phyloP scores from a whole-genome alignment of 1,140 invertebrate species.

The Atta texana region DNA sequence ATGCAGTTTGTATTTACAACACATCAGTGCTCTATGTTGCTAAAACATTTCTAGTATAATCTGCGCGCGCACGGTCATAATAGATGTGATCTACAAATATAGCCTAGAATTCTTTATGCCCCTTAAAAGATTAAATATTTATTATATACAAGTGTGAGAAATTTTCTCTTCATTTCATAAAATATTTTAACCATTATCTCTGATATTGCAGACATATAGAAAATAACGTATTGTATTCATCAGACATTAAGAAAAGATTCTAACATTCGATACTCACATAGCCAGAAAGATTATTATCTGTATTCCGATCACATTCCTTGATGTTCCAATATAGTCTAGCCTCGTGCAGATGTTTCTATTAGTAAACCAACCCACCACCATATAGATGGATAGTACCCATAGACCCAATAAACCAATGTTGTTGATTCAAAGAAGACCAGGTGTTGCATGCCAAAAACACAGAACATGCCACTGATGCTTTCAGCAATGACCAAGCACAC shows the following conservation, averaged over 20 bases:
- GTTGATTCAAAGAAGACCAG: slow-evolving; percentile 80
- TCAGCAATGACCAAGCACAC: slow-evolving; percentile 84
- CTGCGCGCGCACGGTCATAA: neutral
- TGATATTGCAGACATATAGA: neutral
- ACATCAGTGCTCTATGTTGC: slow-evolving; percentile 47
- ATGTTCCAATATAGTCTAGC: slow-evolving; percentile 88
- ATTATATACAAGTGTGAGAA: slow-evolving; percentile 2
- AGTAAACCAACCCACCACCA: slow-evolving; percentile 86
- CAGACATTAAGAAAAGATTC: slow-evolving; percentile 39
- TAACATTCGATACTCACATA: slow-evolving; percentile 82
- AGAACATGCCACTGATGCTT: slow-evolving; percentile 86
- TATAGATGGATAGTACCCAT: slow-evolving; percentile 79
- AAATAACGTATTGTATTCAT: slow-evolving; percentile 56
- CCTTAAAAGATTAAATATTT: neutral
- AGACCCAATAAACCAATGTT: slow-evolving; percentile 81
- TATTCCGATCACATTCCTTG: slow-evolving; percentile 83
- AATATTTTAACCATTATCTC: neutral
- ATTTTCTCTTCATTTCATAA: neutral
- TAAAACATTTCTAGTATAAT: slow-evolving; percentile 36
- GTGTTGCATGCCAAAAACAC: slow-evolving; percentile 83
- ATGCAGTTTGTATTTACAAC: slow-evolving; percentile 52
- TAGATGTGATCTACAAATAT: slow-evolving; percentile 24
- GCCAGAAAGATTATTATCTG: slow-evolving; percentile 82
- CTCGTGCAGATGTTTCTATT: slow-evolving; percentile 89
- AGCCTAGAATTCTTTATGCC: slow-evolving; percentile 24